phyloP scores from a whole-genome alignment of 2,113 vertebrate species.

The Chaenogobius annularis region DNA sequence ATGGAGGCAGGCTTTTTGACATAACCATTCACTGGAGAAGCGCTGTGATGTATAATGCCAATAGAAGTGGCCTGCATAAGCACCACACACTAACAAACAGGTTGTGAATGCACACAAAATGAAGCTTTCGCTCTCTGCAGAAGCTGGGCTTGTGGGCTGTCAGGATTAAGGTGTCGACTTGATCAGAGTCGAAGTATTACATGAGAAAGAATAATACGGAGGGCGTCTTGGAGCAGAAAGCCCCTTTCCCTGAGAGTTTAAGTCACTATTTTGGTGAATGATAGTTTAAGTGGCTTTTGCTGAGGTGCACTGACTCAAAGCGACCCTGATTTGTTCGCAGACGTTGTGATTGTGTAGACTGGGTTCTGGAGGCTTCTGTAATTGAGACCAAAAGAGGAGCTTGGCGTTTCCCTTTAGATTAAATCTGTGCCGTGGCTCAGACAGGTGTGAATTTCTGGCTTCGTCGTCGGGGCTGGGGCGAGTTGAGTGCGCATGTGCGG shows the following conservation, averaged over 20 bases:
- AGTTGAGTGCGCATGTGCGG: constrained; percentile 15
- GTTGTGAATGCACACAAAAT: constrained; percentile 43
- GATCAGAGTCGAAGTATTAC: constrained; percentile 44
- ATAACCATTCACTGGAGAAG: constrained; percentile 61
- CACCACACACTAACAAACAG: constrained; percentile 14
- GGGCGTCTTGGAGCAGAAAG: constrained; percentile 43
- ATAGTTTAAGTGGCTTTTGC: constrained; percentile 63
- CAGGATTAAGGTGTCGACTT: constrained; percentile 47
- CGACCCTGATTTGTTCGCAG: constrained; percentile 58
- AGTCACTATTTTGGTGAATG: constrained; percentile 53
- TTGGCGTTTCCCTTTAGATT: constrained; percentile 56
- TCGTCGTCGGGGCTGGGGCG: constrained; percentile 14
- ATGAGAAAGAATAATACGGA: constrained; percentile 41
- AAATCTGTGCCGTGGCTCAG: constrained; percentile 56
- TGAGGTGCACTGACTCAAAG: constrained; percentile 39
- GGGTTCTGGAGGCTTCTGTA: constrained; percentile 49
- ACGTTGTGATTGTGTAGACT: constrained; percentile 60
- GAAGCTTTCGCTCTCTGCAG: constrained; percentile 38
- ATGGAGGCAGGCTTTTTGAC: constrained; percentile 72
- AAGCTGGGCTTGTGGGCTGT: constrained; percentile 25
- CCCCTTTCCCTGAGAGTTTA: constrained; percentile 44
- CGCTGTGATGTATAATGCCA: constrained; percentile 77
- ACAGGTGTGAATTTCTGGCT: constrained; percentile 51
- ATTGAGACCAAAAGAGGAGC: constrained; percentile 63
- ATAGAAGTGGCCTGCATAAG: constrained; percentile 57